Base-by-base conservation (phyloP, 2,888 invertebrate genomes). In the Spatulosminthurus flaviceps region DNA sequence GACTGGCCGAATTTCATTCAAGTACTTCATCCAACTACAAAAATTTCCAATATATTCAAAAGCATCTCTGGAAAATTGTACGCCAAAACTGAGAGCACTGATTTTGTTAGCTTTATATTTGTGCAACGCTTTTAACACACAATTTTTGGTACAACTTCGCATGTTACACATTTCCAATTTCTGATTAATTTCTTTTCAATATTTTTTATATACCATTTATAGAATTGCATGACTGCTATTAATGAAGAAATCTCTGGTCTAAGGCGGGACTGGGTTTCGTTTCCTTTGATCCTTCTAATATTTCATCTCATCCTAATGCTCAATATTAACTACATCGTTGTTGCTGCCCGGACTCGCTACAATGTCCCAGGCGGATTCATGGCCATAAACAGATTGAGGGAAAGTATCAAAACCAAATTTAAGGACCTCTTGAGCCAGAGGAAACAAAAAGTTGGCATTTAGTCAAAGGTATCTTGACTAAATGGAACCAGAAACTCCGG, bases 221-320 rank as follows among this genome's bases (percentile, higher is more conserved):
- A 51, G 16, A 19, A 19, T 51, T 51, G 19, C 51, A 51, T n/a
- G n/a, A 19, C 2, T 11, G 67, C 26, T 16, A 67, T 67, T 11
- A 26, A 26, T 11, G 1, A 29, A 28, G 67, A 67, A 67, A 67
- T 67, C 11, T 1, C 26, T 19, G 28, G 24, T 24, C n/a, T 67
- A 26, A 67, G 28, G 29, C 26, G 67, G 13, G 67, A 67, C 19
- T 67, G 67, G 67, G 19, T 67, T 1, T 67, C 67, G 19, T 26
- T 67, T 4, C 67, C 67, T 16, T 0, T 67, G 28, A 26, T 67
- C 28, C 67, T 67, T 0, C n/a, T 67, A 26, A 11, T 67, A 16
- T 67, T 67, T 19, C 67, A 67, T 67, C 7, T 67, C 1, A 24
- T 67, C 24, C 19, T 67, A 0, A 26, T 67, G 28, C 28, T 67